These are phyloP conservation scores for Microcebus ravelobensis DNA, from an alignment of 2,113 vertebrate species.

Conservation along the genomic window DNA sequence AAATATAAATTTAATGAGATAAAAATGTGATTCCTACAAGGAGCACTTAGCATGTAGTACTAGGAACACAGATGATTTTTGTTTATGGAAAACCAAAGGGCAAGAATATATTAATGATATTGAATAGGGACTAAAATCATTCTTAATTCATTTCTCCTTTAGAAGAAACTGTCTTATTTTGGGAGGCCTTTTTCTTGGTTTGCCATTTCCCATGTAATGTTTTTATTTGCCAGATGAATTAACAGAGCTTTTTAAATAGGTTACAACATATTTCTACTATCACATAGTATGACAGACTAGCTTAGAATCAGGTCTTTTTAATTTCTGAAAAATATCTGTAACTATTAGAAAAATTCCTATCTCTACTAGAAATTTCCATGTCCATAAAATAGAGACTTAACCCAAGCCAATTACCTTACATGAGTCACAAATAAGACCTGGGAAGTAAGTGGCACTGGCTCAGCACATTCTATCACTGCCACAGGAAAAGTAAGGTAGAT, in stretches of 20 bases:
- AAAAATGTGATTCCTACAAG: neutral
- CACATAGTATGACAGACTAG: neutral
- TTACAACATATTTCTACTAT: neutral
- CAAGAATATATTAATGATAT: neutral
- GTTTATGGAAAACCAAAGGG: neutral
- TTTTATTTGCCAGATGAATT: neutral
- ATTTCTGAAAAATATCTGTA: neutral
- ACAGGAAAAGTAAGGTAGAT: neutral
- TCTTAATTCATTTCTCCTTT: neutral
- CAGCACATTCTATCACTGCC: neutral
- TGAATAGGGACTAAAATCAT: neutral
- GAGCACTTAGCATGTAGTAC: neutral
- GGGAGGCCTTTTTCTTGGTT: neutral
- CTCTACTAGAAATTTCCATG: neutral
- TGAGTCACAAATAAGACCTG: neutral
- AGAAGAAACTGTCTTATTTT: neutral
- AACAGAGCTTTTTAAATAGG: neutral
- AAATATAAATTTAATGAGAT: neutral
- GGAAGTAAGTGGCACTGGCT: neutral
- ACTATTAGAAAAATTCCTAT: neutral
- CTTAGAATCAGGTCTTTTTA: neutral
- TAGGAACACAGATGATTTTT: neutral
- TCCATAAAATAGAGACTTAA: neutral
- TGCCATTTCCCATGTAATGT: neutral
- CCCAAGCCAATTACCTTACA: neutral